These are phyloP conservation scores for Apodemia hepburni DNA, from an alignment of 2,888 invertebrate species.

Conservation along the genomic window DNA sequence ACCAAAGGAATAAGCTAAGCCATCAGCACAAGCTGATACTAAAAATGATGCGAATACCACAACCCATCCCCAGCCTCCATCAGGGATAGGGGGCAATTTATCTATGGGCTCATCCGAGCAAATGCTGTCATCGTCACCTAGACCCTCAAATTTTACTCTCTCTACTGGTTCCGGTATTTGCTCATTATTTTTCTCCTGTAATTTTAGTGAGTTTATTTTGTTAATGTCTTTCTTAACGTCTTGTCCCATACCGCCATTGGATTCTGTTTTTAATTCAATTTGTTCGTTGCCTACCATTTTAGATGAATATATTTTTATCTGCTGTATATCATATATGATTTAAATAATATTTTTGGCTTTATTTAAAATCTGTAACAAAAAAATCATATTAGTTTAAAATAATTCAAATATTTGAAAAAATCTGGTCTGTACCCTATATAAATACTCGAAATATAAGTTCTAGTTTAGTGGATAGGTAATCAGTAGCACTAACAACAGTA, in stretches of 20 bases:
- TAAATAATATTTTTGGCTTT: background rate
- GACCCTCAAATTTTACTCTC: conserved; percentile 66
- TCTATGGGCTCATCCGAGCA: conserved; percentile 55
- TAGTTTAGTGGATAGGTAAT: too few relatives aligned
- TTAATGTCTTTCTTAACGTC: conserved; percentile 47
- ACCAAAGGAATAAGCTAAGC: conserved; percentile 95
- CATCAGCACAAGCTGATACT: conserved; percentile 94
- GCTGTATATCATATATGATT: conserved; percentile 23
- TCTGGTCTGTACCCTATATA: too few relatives aligned
- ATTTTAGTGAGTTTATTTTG: conserved; percentile 61
- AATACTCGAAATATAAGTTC: too few relatives aligned
- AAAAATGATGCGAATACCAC: conserved; percentile 92
- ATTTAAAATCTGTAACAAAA: conserved; percentile 27
- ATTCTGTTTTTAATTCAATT: conserved; percentile 25
- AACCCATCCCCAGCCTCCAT: conserved; percentile 95
- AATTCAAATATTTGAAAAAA: too few relatives aligned
- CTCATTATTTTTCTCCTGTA: conserved; percentile 42
- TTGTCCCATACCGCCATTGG: conserved; percentile 28
- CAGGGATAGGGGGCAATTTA: conserved; percentile 83
- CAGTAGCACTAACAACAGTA: too few relatives aligned
- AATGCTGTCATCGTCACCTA: conserved; percentile 68
- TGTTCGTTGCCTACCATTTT: conserved; percentile 33
- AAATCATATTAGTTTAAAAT: background rate
- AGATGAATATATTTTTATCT: conserved; percentile 15
- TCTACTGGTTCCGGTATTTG: conserved; percentile 49